Percentiles rank a stretch among this genome's conserved stretches.
Conservation (phyloP, 2,797 vertebrate species). For the Cottoperca gobio region DNA sequence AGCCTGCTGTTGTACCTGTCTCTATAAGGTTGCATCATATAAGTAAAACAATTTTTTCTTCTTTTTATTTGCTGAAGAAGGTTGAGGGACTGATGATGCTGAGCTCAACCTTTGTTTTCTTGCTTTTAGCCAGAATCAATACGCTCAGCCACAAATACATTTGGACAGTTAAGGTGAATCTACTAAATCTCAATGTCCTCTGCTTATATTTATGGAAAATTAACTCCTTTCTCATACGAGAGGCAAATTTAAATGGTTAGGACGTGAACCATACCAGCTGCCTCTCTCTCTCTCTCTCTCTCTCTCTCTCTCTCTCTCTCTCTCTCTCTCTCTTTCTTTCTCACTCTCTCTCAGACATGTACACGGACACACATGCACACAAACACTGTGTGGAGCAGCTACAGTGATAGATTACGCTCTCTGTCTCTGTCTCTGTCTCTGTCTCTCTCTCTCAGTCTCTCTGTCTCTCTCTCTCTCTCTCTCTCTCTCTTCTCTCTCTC, state of each 20-base stretch:
- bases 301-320: background rate
- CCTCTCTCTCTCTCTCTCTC: background rate
- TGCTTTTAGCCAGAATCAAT: background rate
- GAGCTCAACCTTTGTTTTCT: background rate
- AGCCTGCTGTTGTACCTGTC: constrained; percentile 1
- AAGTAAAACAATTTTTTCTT: background rate
- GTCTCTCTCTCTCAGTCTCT: too few relatives aligned
- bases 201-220: background rate
- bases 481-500: too few relatives aligned
- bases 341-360: background rate
- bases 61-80: background rate
- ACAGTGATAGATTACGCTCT: too few relatives aligned
- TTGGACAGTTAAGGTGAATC: constrained; percentile 12
- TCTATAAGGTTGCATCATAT: background rate
- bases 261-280: too few relatives aligned
- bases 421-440: too few relatives aligned
- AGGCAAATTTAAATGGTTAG: background rate
- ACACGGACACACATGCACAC: too few relatives aligned
- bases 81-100: background rate
- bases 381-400: too few relatives aligned
- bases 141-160: background rate
- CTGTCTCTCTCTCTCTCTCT: too few relatives aligned
- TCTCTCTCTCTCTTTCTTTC: background rate
- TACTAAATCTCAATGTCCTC: background rate
- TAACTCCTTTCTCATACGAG: background rate